Base-by-base conservation (phyloP, 2,888 invertebrate species). In the Drosophila leonis region DNA sequence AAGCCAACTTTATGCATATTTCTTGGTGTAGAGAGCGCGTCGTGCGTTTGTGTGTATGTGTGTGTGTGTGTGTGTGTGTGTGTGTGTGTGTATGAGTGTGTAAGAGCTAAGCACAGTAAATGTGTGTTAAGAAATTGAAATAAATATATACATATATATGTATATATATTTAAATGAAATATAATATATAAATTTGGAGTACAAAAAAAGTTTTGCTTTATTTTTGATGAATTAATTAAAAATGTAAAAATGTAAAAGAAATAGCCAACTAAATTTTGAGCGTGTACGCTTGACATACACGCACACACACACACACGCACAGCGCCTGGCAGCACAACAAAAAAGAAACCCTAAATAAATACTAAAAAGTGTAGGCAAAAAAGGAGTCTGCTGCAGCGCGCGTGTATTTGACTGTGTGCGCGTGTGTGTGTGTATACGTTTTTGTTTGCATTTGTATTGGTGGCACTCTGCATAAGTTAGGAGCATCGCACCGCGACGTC, bases 1-100 rank as follows among this genome's bases (percentile, higher is more conserved):
- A 80, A 78, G 65, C 72, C 65, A 80, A 80, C 78, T 82, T 82
- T 77, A 75, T 84, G 73, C 84, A 77, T 79, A 80, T 80, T 82
- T 85, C 72, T 85, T 85, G 68, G 83, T 85, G 78, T 75, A 86
- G 82, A 83, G 81, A 83, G 82, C 83, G 76, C 64, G 59, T 63
- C 61, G 69, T 70, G 67, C 52, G 76, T 67, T 64, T 68, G 68
- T 67, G 27, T 59, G 63, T 64, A 57, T 46, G n/a, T 65, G n/a
- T 66, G 46, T 55, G n/a, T 51, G 42, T 62, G 12, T 64, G 37
- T 29, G 52, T 31, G 18, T 27, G 49, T 54, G 41, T 42, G 39
- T 49, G 24, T 4, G 24, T 24, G 24, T 24, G 37, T 42, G 39
- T 49, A 18, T 27, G 48, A 41, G 44, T 64, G 49, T 60, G 49